phyloP scores from a whole-genome alignment of 2,113 vertebrate genomes.

The Leucopternis melanops region DNA sequence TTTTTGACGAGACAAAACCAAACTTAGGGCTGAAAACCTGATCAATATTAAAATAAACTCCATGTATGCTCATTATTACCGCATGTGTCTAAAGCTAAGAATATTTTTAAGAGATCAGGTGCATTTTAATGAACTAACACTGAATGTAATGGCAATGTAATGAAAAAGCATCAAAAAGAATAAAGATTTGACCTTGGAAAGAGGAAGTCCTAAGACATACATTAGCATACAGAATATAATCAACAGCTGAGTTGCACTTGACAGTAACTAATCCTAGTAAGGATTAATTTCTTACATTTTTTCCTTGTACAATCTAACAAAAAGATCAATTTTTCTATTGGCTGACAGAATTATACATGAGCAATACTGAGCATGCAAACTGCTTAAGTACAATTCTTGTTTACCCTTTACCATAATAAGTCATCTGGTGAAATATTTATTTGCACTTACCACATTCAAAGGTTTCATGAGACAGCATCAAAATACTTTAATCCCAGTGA shows the following conservation, averaged over 20 bases:
- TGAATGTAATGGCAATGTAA: not conserved
- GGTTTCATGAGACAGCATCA: not conserved
- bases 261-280: not conserved
- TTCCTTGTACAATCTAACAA: not conserved
- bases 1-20: not conserved
- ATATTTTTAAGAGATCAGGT: not conserved
- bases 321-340: not conserved
- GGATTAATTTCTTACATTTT: not conserved
- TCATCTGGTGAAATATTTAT: not conserved
- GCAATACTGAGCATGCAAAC: not conserved
- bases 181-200: not conserved
- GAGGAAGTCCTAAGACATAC: not conserved
- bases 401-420: not conserved
- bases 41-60: not conserved
- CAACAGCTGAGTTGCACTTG: not conserved
- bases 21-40: not conserved
- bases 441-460: not conserved
- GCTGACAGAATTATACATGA: not conserved
- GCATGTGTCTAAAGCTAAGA: not conserved
- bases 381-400: not conserved
- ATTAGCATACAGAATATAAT: not conserved
- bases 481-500: not conserved
- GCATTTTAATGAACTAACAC: not conserved
- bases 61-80: not conserved
- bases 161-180: not conserved